These are phyloP conservation scores for Rousettus leschenaultii DNA, from an alignment of 2,113 vertebrate genomes.

Conservation along the genomic window DNA sequence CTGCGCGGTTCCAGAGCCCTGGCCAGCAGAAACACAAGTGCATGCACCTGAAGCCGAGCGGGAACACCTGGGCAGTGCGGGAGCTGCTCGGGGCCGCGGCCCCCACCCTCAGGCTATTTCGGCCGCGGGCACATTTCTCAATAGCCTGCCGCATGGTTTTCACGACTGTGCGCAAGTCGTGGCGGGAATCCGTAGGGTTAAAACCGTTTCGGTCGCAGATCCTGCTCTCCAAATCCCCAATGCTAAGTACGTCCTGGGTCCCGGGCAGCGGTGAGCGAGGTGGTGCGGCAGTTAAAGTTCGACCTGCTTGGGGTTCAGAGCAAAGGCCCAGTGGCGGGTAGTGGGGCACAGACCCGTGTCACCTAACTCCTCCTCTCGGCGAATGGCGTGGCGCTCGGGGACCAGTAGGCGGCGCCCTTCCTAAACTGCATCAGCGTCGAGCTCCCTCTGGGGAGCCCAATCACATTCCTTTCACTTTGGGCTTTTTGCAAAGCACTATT, in stretches of 20 bases:
- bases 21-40: not conserved
- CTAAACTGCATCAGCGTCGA: not conserved
- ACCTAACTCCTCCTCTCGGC: not conserved
- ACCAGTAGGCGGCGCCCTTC: conserved; percentile 74
- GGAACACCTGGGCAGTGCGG: fast-evolving
- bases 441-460: not conserved
- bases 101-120: not conserved
- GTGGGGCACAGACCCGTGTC: not conserved
- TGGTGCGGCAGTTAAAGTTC: not conserved
- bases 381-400: not conserved
- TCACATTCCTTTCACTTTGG: conserved; percentile 53
- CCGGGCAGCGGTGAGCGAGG: not conserved
- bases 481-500: not conserved
- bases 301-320: not conserved
- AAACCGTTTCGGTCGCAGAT: not conserved
- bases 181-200: not conserved
- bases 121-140: not conserved
- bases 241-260: not conserved
- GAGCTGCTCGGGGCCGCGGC: not conserved
- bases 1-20: fast-evolving
- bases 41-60: not conserved
- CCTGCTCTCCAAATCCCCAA: not conserved
- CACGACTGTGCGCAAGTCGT: not conserved
- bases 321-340: not conserved
- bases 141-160: not conserved